A percentile compares a stretch with the other conserved stretches of the same genome.
These are phyloP conservation scores for Bilobella aurantiaca DNA, from an alignment of 1,140 invertebrate genomes.

Conservation along the genomic window DNA sequence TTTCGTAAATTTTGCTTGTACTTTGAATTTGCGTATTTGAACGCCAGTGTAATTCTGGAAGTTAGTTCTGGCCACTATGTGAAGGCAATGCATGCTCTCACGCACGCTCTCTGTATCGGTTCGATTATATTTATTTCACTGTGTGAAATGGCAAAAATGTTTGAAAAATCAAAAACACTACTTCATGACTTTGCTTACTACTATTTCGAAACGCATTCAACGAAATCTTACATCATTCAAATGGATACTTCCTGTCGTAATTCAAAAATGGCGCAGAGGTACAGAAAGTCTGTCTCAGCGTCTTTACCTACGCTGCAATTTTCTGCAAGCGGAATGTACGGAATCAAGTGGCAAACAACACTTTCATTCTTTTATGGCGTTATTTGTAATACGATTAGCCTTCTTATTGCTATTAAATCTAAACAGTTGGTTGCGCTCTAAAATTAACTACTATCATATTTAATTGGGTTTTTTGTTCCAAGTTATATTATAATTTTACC, in stretches of 20 bases:
- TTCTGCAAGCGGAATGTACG: conserved; percentile 1
- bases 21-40: background rate
- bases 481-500: no score
- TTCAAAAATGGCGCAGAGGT: no score
- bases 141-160: background rate
- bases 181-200: no score
- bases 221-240: no score
- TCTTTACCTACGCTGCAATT: background rate
- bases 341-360: background rate
- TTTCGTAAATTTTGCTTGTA: background rate
- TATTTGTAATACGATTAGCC: background rate
- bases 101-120: background rate
- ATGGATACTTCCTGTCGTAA: no score
- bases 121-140: background rate
- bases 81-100: background rate
- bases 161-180: background rate
- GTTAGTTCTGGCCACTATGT: background rate
- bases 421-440: no score
- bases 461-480: no score
- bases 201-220: no score
- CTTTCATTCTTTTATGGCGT: background rate
- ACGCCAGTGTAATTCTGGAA: background rate
- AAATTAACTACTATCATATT: no score
- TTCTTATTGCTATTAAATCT: background rate
- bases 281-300: background rate